Evolutionary conservation across 30 jellyfish, hydroid and myxozoan genomes (phyloP).

Genomic region (Cassiopea andromeda): DNA sequence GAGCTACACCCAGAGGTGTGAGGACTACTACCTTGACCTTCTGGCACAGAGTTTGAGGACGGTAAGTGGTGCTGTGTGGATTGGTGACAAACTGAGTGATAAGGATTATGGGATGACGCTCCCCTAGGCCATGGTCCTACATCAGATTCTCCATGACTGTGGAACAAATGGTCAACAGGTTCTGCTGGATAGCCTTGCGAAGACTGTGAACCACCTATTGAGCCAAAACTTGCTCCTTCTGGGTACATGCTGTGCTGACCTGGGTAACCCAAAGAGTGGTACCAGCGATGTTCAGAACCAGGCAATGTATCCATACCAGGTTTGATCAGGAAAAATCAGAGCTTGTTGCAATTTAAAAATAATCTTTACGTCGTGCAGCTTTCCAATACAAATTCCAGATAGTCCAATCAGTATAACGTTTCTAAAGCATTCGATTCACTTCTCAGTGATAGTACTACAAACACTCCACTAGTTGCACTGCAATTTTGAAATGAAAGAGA

Average conservation of each 20-base stretch:
- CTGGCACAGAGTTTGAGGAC: constrained; percentile 47
- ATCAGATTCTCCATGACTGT: constrained; percentile 73
- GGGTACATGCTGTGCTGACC: constrained; percentile 76
- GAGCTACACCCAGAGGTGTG: constrained; percentile 83
- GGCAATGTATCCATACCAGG: constrained; percentile 56
- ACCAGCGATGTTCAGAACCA: constrained; percentile 88
- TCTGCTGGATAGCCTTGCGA: constrained; percentile 73
- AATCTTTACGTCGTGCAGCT: background rate
- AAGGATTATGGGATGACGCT: constrained; percentile 68
- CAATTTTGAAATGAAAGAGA: no score
- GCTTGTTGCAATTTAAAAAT: background rate
- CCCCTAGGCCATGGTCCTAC: constrained; percentile 71
- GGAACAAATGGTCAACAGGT: constrained; percentile 64
- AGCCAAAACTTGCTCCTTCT: constrained; percentile 66
- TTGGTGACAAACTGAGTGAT: constrained; percentile 79
- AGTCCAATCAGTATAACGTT: no score
- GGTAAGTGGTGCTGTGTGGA: constrained; percentile 70
- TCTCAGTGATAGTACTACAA: no score
- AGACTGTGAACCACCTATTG: constrained; percentile 68
- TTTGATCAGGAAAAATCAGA: background rate
- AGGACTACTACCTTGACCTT: constrained; percentile 54
- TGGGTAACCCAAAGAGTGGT: constrained; percentile 80
- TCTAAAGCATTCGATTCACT: no score
- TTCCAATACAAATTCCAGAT: no score
- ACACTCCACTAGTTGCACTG: no score